Evolutionary conservation across 2,888 invertebrate species (phyloP).

Genomic region (Sabatieria punctata): DNA sequence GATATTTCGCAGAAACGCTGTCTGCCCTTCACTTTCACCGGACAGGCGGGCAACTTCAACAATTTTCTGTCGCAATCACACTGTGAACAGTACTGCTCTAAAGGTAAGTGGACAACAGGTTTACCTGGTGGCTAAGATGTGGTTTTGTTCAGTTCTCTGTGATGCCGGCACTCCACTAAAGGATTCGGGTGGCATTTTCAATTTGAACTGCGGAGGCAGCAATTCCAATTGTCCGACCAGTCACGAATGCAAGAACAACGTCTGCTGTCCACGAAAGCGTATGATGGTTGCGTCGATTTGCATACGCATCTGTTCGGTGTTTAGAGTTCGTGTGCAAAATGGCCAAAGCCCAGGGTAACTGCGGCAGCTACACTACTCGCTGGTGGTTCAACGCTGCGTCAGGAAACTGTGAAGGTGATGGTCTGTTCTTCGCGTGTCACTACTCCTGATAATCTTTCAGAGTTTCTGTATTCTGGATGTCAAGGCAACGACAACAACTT

Average conservation of each 20-base stretch:
- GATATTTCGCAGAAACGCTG: background rate
- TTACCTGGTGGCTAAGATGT: too few relatives aligned
- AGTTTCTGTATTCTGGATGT: constrained; percentile 29
- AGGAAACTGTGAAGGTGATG: constrained; percentile 31
- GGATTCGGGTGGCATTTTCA: constrained; percentile 27
- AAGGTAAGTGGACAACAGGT: too few relatives aligned
- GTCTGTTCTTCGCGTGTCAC: too few relatives aligned
- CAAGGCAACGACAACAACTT: constrained; percentile 30
- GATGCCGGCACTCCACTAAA: constrained; percentile 29
- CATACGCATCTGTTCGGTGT: too few relatives aligned
- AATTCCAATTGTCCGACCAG: constrained; percentile 27
- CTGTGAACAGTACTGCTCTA: background rate
- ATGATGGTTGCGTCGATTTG: too few relatives aligned
- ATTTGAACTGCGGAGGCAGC: constrained; percentile 28
- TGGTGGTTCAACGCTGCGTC: constrained; percentile 32
- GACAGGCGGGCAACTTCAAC: background rate
- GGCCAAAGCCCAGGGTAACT: constrained; percentile 26
- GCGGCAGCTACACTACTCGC: constrained; percentile 27
- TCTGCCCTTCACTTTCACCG: background rate
- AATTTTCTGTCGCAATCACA: background rate
- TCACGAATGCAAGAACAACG: constrained; percentile 19
- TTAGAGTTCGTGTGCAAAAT: constrained; percentile 30
- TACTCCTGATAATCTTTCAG: too few relatives aligned
- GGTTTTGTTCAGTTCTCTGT: constrained; percentile 21
- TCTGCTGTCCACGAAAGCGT: constrained; percentile 22